phyloP scores from a whole-genome alignment of 2,797 vertebrate species.

The Botia kubotai region DNA sequence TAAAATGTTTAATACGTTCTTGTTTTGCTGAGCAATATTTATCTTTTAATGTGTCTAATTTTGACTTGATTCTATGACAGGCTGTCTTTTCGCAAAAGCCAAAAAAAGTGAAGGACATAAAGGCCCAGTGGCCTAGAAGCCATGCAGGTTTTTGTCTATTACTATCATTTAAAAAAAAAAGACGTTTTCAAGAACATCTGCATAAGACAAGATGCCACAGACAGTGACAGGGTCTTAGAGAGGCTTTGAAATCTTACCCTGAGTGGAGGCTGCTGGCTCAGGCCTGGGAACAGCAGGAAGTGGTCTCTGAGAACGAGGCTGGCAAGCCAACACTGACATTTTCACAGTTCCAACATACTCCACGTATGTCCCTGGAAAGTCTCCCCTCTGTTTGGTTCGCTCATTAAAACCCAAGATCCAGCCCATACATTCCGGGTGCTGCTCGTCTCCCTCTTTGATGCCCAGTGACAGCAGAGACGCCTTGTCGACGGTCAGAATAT shows the following conservation, averaged over 20 bases:
- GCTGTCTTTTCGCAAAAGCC: no score
- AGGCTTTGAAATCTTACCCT: constrained; percentile 58
- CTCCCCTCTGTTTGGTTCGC: constrained; percentile 89
- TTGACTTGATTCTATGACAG: no score
- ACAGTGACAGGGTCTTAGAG: not conserved
- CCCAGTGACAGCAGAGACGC: constrained; percentile 85
- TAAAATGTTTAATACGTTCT: no score
- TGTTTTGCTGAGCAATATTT: no score
- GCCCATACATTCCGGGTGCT: constrained; percentile 84
- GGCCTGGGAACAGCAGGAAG: constrained; percentile 84
- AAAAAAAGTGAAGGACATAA: no score
- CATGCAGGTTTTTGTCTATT: no score
- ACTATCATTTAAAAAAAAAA: not conserved
- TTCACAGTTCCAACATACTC: constrained; percentile 87
- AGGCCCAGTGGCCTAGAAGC: no score
- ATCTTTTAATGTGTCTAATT: no score
- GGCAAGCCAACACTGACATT: constrained; percentile 81
- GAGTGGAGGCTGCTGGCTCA: constrained; percentile 61
- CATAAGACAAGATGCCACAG: not conserved
- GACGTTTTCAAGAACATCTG: not conserved
- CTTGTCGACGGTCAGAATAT: constrained; percentile 88
- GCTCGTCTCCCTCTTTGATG: constrained; percentile 85
- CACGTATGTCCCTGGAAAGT: constrained; percentile 93
- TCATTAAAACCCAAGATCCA: constrained; percentile 94
- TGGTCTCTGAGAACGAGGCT: constrained; percentile 86